These are phyloP conservation scores for Erpornis zantholeuca DNA, from an alignment of 2,113 vertebrate species.

Conservation along the genomic window DNA sequence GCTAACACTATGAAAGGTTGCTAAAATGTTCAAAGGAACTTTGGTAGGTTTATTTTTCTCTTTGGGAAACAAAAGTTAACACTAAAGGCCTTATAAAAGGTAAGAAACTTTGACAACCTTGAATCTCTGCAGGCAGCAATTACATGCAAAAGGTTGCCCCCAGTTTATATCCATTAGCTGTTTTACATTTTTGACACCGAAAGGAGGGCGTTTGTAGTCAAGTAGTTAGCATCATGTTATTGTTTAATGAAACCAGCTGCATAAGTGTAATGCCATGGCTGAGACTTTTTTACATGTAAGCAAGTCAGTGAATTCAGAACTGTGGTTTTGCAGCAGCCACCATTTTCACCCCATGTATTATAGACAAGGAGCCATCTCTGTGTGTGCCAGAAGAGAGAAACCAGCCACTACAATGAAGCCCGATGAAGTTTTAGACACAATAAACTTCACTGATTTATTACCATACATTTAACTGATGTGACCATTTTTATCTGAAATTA, in stretches of 20 bases:
- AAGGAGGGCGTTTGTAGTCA: neutral
- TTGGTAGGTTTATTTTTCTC: slow-evolving; percentile 31
- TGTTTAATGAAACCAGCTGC: neutral
- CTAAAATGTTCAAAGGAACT: slow-evolving; percentile 35
- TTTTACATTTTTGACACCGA: neutral
- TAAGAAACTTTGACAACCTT: neutral
- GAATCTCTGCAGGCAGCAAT: neutral
- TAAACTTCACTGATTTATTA: neutral
- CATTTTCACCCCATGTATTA: neutral
- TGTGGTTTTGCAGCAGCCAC: neutral
- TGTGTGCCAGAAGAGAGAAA: neutral
- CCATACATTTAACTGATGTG: neutral
- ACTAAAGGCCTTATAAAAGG: slow-evolving; percentile 6
- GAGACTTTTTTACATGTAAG: neutral
- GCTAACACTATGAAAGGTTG: slow-evolving; percentile 10
- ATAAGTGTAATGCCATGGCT: neutral
- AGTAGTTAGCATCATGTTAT: neutral
- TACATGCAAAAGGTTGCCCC: neutral
- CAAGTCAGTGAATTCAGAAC: neutral
- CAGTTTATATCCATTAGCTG: neutral
- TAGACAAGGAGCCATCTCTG: neutral
- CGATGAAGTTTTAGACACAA: neutral
- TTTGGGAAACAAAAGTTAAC: slow-evolving; percentile 19
- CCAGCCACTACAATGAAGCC: neutral
- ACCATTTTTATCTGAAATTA: neutral